Evolutionary conservation across 1,140 invertebrate species (phyloP).

Genomic region (Camponotus pennsylvanicus): DNA sequence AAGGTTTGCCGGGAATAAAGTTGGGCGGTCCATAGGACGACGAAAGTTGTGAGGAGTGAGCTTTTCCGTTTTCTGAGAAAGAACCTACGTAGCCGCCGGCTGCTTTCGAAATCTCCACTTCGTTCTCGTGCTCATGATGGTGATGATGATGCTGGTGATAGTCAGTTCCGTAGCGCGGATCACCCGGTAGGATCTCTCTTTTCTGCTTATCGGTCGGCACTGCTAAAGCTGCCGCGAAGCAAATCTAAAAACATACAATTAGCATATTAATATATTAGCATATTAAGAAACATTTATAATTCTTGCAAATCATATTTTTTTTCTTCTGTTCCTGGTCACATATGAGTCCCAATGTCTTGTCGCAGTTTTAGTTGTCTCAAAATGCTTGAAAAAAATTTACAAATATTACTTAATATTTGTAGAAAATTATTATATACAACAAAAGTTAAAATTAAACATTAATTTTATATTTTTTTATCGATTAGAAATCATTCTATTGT

Average conservation of each 20-base stretch:
- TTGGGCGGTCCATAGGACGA: slow-evolving; percentile 66
- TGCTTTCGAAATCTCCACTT: slow-evolving; percentile 56
- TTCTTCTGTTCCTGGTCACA: too few species aligned
- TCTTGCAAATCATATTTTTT: too few species aligned
- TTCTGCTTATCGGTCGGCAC: slow-evolving; percentile 66
- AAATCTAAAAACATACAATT: slow-evolving; percentile 69
- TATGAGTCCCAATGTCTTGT: too few species aligned
- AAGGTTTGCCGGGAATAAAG: slow-evolving; percentile 53
- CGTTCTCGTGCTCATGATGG: slow-evolving; percentile 56
- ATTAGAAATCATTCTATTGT: too few species aligned
- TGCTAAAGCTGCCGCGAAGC: slow-evolving; percentile 71
- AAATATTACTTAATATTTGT: too few species aligned
- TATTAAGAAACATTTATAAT: too few species aligned
- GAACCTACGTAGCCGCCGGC: slow-evolving; percentile 60
- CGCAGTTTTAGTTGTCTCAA: too few species aligned
- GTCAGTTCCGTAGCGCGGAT: slow-evolving; percentile 79
- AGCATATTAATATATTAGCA: not conserved
- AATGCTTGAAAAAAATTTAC: too few species aligned
- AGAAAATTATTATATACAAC: too few species aligned
- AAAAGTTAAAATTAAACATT: too few species aligned
- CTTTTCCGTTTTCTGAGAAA: slow-evolving; percentile 25
- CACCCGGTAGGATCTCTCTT: slow-evolving; percentile 80
- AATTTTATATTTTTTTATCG: too few species aligned
- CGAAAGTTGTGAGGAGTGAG: slow-evolving; percentile 26
- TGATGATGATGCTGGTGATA: slow-evolving; percentile 72